Base-by-base conservation (phyloP, 2,888 invertebrate species). In the Aleiodes alternator region DNA sequence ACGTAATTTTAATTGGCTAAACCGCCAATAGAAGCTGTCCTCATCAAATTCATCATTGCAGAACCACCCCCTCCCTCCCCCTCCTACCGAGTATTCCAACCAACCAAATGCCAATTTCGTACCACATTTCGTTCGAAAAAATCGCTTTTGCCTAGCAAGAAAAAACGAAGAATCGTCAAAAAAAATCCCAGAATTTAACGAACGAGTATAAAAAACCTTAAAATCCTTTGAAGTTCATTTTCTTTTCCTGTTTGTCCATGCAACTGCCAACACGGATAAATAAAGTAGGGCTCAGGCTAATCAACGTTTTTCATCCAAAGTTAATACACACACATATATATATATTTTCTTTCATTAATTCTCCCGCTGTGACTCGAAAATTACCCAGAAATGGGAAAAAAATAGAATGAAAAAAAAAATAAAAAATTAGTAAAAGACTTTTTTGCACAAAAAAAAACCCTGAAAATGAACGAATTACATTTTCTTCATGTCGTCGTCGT, bases 251-350 rank as follows among this genome's bases (percentile, higher is more conserved):
- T 68, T 68, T 68, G 51, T 51, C 50, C 31, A 14, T 34, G 68
- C 12, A 31, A 31, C 31, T 34, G 51, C n/a, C 34, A 68, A 29
- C 31, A 50, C 57, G 29, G 34, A 48, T 57, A 57, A 29, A 73
- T 69, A 59, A 61, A 74, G 53, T 70, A 43, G 34, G 23, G 48
- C 51, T 55, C 38, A 53, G 1, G 64, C 70, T 75, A 69, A 75
- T 75, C 61, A 75, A 59, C 69, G 53, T 53, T 64, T 50, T 31
- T 34, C 43, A 43, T 43, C 43, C 43, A 43, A 43, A 4, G 43
- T 43, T 43, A 43, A 50, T 31, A 16, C 55, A 50, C 11, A 23
- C 59, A 38, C 38, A 23, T 51, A 23, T 23, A 34, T 16, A 23
- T 69, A 38, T 51, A 23, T 51, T 59, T 29, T 61, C 23, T 69